Base-by-base conservation (phyloP, 2,888 invertebrate species). In the Limulus polyphemus region DNA sequence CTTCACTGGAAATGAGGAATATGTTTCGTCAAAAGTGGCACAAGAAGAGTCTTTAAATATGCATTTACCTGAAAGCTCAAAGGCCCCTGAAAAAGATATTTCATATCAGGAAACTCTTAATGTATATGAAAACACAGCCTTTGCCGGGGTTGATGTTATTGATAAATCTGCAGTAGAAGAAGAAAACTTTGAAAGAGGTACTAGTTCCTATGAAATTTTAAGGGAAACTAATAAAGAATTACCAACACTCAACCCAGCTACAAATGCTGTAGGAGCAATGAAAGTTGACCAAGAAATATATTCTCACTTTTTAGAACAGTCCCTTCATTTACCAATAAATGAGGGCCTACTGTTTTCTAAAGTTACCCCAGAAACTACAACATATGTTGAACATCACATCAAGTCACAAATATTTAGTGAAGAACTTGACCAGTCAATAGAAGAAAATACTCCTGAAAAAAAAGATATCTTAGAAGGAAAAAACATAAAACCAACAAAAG, bases 371-470 rank as follows among this genome's bases (percentile, higher is more conserved):
- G 57, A 60, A 14, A 57, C 63, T 54, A 58, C 63, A n/a, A 59
- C 62, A n/a, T 55, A 48, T 12, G 61, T 62, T 52, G 61, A 66
- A 16, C 60, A 59, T 47, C 66, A 64, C 56, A 64, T 64, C 12
- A 65, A 67, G 58, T 67, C 67, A 10, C 62, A 69, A 62, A 69
- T 69, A 48, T 60, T 69, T 47, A 64, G 60, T 47, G 65, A 68
- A 55, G 67, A 68, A 56, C 62, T 69, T 48, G 62, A 62, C 59
- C 63, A 65, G 17, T 63, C 62, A 17, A 62, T 67, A 54, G 69
- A 68, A 64, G 67, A 68, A 54, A 65, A 62, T 55, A 64, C 67
- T 11, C 62, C 63, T 16, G 69, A 69, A 61, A 61, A 64, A 16
- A 68, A 69, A 52, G 48, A 63, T 47, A 64, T 69, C 55, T 59